Base-by-base conservation (phyloP, 1,140 invertebrate genomes). In the Papilio glaucus region DNA sequence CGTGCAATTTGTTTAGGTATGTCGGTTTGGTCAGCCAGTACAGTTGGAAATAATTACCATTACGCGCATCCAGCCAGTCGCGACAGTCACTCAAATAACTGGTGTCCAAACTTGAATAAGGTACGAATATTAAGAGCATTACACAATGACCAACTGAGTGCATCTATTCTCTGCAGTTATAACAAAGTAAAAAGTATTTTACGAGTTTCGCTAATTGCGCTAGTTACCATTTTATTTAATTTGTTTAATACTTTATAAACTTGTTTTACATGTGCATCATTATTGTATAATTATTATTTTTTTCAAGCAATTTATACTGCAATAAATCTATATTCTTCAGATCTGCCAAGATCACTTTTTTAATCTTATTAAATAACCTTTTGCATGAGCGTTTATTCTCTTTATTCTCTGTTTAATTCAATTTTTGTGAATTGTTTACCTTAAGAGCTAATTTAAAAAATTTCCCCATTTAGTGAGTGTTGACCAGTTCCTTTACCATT, bases 1-100 rank as follows among this genome's bases (percentile, higher is more conserved):
- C 79, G 81, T 87, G 82, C 77, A 81, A 86, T 86, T 87, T 85
- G 82, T 89, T 88, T 91, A 93, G 91, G 88, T 90, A 93, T 93
- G 91, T 93, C 91, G 87, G 91, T 93, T 90, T 93, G 91, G 91
- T 93, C 91, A 82, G 89, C 88, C 80, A 93, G 89, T 85, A 90
- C 89, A 72, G 86, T 86, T 84, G 89, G 87, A 75, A 90, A 90
- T 86, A 91, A 91, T 86, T 88, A 86, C 79, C 83, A 85, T 76
- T 85, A 74, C 76, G 81, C 80, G 78, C 81, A 85, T 79, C 80
- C 83, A 83, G 79, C 78, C 80, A 85, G 85, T 84, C 86, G 89
- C 73, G 86, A 84, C 81, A 79, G 79, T 82, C 78, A 86, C 57
- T 85, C 84, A 80, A 88, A 85, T 85, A 90, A 76, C 73, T 93